Evolutionary conservation across 2,888 invertebrate genomes (phyloP).

Genomic region (Athetis lepigone): DNA sequence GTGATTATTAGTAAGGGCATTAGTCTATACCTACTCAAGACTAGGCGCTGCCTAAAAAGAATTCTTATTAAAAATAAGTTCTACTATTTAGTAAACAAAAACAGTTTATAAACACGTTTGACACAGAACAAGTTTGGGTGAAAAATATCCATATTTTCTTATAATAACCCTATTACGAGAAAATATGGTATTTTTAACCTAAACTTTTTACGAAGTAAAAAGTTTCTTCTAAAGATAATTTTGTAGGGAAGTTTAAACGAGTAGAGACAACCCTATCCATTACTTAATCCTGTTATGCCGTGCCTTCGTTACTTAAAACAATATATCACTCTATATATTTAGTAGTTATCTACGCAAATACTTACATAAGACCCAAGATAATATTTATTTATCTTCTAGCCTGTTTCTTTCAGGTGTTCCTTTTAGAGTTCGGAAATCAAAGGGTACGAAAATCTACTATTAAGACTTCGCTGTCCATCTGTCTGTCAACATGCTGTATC

Average conservation of each 20-base stretch:
- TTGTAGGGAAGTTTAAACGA: constrained; percentile 6
- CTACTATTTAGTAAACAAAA: background rate
- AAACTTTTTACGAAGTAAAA: background rate
- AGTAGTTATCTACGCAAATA: background rate
- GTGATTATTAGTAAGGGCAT: too few relatives aligned
- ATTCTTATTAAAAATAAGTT: background rate
- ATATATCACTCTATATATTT: constrained; percentile 11
- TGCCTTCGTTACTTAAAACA: constrained; percentile 16
- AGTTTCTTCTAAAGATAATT: constrained; percentile 1
- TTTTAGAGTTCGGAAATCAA: too few relatives aligned
- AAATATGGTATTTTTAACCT: too few relatives aligned
- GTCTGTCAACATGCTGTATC: too few relatives aligned
- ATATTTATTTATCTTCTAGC: too few relatives aligned
- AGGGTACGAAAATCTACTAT: too few relatives aligned
- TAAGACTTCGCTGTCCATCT: too few relatives aligned
- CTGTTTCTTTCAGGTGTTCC: too few relatives aligned
- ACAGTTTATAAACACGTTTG: background rate
- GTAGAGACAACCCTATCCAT: constrained; percentile 17
- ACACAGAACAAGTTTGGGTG: background rate
- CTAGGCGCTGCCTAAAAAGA: background rate
- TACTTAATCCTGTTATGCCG: constrained; percentile 12
- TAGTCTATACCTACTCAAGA: constrained; percentile 10
- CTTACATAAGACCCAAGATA: too few relatives aligned
- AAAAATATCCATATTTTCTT: background rate
- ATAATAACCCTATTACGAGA: background rate